phyloP scores from a whole-genome alignment of 2,888 invertebrate species.

The Cephus rjabovi region DNA sequence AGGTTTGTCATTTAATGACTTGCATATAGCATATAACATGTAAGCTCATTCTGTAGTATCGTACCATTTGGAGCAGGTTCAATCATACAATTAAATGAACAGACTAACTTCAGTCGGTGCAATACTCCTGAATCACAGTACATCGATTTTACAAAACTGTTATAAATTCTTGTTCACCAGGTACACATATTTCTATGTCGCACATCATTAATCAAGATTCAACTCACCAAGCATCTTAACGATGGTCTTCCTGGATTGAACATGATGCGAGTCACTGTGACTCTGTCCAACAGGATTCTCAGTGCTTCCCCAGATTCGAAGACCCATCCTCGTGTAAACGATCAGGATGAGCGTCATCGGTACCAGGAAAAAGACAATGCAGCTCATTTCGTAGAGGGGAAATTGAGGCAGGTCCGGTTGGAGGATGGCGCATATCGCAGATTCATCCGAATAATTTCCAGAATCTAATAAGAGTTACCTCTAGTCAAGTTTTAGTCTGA shows the following conservation, averaged over 20 bases:
- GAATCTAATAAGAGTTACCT: slow-evolving; percentile 57
- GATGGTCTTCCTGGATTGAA: slow-evolving; percentile 79
- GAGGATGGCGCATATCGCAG: slow-evolving; percentile 84
- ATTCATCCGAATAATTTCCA: slow-evolving; percentile 72
- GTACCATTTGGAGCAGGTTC: neutral
- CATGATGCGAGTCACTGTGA: slow-evolving; percentile 75
- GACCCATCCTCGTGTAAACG: slow-evolving; percentile 84
- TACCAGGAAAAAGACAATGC: slow-evolving; percentile 83
- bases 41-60: neutral
- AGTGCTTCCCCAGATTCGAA: slow-evolving; percentile 73
- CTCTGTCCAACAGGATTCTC: slow-evolving; percentile 66
- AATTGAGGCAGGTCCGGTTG: slow-evolving; percentile 70
- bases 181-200: slow-evolving; percentile 10
- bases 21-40: too few species aligned
- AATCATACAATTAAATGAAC: neutral
- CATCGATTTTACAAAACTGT: neutral
- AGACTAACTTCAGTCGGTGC: neutral
- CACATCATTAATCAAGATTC: neutral
- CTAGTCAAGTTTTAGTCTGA: too few species aligned
- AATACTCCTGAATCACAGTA: neutral
- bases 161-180: neutral
- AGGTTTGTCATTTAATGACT: too few species aligned
- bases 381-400: slow-evolving; percentile 84
- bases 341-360: slow-evolving; percentile 80
- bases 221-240: slow-evolving; percentile 84